Base-by-base conservation (phyloP, 1,140 invertebrate species). In the Brachionus calyciflorus region DNA sequence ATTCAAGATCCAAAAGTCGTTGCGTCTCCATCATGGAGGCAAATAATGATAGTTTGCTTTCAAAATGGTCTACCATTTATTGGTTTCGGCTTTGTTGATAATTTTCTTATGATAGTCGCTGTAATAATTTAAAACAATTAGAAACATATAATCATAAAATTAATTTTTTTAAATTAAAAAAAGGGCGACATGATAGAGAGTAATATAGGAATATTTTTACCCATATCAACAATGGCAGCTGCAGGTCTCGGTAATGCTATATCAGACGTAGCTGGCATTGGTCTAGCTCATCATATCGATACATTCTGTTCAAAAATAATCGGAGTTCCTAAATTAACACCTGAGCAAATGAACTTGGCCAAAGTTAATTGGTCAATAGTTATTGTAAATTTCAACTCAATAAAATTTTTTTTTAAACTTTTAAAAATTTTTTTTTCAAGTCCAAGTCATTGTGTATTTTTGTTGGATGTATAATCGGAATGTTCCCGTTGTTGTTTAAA, bases 301-400 rank as follows among this genome's bases (percentile, higher is more conserved):
- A 88, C 14, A 1, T 33, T 44, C 41, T 53, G 40, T 49, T 33
- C 91, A 91, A 9, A 28, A 10, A 17, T 77, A 19, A 77, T 77
- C 30, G 26, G 40, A 12, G n/a, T 44, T 12, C 55, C 76, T 9
- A 65, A 37, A 26, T 1, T 77, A 19, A 65, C 37, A 21, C 49
- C 76, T 14, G 57, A 60, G 14, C 76, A 77, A 68, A 53, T 51
- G 76, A 76, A 76, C 24, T 40, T 57, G 33, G 30, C 73, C 3
- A 40, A 12, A 21, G 40, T 60, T n/a, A 55, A 60, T 41, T 57
- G 73, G 49, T 55, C 40, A 4, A 10, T 60, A 5, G 46, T 57
- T 41, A 76, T 76, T 40, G 73, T 76, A 44, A 60, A 28, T 40
- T 40, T 21, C 33, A 21, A 1, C 19, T 33, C 6, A 6, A 1